These are phyloP conservation scores for Liparis tanakae DNA, from an alignment of 2,797 vertebrate species.

Conservation along the genomic window DNA sequence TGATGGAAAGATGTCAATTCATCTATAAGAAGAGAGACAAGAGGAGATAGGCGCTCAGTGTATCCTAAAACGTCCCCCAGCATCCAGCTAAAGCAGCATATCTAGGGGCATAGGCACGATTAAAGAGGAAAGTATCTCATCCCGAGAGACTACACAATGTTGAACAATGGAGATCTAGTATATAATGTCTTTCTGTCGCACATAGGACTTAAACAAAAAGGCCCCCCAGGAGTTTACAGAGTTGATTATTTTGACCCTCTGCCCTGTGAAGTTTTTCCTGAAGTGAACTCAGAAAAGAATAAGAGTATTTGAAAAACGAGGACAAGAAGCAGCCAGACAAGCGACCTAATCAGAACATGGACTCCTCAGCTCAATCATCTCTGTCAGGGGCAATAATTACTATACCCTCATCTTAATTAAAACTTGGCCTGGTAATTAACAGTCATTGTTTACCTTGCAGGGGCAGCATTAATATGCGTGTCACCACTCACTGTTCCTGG, in stretches of 20 bases:
- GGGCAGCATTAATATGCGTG: conserved; percentile 86
- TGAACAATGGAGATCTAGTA: neutral
- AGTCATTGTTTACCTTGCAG: conserved; percentile 93
- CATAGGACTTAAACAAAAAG: neutral
- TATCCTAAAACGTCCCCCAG: too few relatives aligned
- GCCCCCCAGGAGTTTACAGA: neutral
- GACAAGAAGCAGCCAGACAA: conserved; percentile 71
- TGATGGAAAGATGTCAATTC: too few relatives aligned
- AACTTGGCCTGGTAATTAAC: conserved; percentile 91
- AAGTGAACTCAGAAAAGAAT: conserved; percentile 24
- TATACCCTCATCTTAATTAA: conserved; percentile 94
- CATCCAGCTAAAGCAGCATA: too few relatives aligned
- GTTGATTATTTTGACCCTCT: conserved; percentile 26
- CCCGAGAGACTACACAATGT: neutral
- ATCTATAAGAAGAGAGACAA: too few relatives aligned
- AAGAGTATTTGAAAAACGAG: conserved; percentile 9
- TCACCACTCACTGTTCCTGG: conserved; percentile 71
- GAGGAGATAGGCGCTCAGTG: too few relatives aligned
- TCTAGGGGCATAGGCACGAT: too few relatives aligned
- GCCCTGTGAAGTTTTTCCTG: conserved; percentile 17
- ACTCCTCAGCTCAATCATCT: conserved; percentile 87
- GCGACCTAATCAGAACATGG: conserved; percentile 85
- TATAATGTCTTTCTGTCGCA: neutral
- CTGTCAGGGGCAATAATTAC: conserved; percentile 93
- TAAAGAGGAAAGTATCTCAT: too few relatives aligned